These are phyloP conservation scores for Patagioenas fasciata DNA, from an alignment of 2,113 vertebrate genomes.

Conservation along the genomic window DNA sequence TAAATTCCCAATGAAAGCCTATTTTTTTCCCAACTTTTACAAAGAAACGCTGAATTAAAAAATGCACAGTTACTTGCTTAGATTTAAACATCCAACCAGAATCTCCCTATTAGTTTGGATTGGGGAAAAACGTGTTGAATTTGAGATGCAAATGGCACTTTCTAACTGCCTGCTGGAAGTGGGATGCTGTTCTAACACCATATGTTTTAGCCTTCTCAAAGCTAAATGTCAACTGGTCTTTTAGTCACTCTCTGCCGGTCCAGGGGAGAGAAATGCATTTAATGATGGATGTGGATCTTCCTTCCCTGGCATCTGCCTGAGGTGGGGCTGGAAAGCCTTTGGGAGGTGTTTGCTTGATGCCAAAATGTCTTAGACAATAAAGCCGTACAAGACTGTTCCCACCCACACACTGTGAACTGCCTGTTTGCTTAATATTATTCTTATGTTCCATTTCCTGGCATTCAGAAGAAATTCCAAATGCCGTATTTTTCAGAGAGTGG, in stretches of 20 bases:
- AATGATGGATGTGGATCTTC: neutral
- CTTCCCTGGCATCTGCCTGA: neutral
- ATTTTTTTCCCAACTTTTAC: neutral
- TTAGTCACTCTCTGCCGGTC: neutral
- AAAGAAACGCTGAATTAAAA: neutral
- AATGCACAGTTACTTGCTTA: neutral
- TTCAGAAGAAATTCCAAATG: neutral
- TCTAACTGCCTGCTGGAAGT: neutral
- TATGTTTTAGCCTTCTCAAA: neutral
- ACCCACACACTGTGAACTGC: neutral
- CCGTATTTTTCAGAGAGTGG: neutral
- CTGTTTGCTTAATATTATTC: neutral
- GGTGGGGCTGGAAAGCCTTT: neutral
- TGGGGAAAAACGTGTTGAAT: neutral
- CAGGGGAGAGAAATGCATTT: neutral
- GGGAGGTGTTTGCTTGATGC: neutral
- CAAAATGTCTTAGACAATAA: neutral
- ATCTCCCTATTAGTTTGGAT: neutral
- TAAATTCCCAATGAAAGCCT: neutral
- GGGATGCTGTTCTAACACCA: neutral
- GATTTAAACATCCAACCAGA: neutral
- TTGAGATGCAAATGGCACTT: neutral
- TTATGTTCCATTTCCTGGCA: neutral
- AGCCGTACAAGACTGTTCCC: neutral
- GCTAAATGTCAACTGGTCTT: neutral